Base-by-base conservation (phyloP, 2,888 invertebrate genomes). In the Polydrusus pterygomalis region DNA sequence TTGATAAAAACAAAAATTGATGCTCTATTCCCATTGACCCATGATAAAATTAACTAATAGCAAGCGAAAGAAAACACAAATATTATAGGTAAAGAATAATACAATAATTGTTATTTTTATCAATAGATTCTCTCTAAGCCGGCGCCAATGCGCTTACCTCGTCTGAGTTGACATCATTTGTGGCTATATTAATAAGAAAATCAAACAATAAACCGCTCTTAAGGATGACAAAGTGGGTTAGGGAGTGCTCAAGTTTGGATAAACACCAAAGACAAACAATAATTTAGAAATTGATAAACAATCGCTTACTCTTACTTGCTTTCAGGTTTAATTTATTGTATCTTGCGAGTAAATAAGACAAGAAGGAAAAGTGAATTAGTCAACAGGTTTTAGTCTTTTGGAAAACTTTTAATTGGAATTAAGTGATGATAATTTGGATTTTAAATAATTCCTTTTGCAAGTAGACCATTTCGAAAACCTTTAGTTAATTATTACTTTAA, bases 231-330 rank as follows among this genome's bases (percentile, higher is more conserved):
- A 54, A 54, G 30, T 25, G 20, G 25, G 54, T 54, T n/a, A 54
- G 54, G 54, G 25, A 54, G 54, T 54, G 25, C 54, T 54, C 54
- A 54, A 54, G 54, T 54, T 25, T 54, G 54, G 25, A 54, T 54
- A 54, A 54, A 54, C 54, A 54, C 54, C 54, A 54, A 54, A 54
- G 30, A n/a, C 25, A 54, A 54, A 54, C 54, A 54, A 54, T 30
- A 54, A 54, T 54, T 54, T 54, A 25, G 54, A 54, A 54, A 54
- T 54, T 54, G 54, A 54, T 54, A 54, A 54, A 54, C 54, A 54
- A 54, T 54, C 54, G 54, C 54, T 54, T 18, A 20, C 51, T 20
- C 18, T 51, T 20, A 51, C 11, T 20, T 25, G 54, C 54, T 20
- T 13, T 13, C n/a, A 13, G 17, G 54, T 54, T 54, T 25, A 54